Evolutionary conservation across 1,140 invertebrate genomes (phyloP), one percentile per base, ranked within the genome.

Genomic region (Cydia pomonella): DNA sequence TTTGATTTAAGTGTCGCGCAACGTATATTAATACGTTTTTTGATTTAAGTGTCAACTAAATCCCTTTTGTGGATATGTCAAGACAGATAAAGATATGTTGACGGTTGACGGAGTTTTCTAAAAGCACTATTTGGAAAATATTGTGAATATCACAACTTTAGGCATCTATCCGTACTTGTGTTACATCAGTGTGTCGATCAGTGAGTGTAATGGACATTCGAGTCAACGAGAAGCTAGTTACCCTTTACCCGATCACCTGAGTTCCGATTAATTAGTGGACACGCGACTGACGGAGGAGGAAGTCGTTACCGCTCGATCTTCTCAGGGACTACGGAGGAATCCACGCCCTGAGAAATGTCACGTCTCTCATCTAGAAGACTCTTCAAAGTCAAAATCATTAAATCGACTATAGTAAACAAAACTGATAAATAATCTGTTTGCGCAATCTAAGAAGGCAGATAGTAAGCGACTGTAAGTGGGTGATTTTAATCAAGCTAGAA

Each of bases 401-500:
- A 23, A 1, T 23, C 50, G 1, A 18, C 6, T 2, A 59, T 59
- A 59, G 9, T 59, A 59, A 23, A 59, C 53, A 59, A 59, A 23
- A 59, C 50, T 21, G 16, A 53, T 59, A n/a, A 59, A 59, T 18
- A 59, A 59, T 59, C 53, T 23, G 21, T n/a, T 59, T 23, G 18
- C 10, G 53, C 53, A 23, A 23, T 23, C 50, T 59, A 21, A 18
- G 18, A 21, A 1, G 5, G 18, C 41, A 44, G 27, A 73, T 13
- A 41, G 10, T 13, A 41, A 13, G 12, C 2, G 73, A 25, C 23
- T 21, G n/a, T 50, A 73, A 10, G 21, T 73, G 23, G 69, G 72
- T 81, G 84, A 86, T 86, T 86, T 82, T 80, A 86, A 83, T 87
- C 80, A 85, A 75, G 74, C 74, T 64, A 79, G 76, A 78, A 82